A percentile compares a stretch with the other conserved stretches of the same genome.
Conservation (phyloP, 2,113 vertebrate genomes). For the Holacanthus passer region DNA sequence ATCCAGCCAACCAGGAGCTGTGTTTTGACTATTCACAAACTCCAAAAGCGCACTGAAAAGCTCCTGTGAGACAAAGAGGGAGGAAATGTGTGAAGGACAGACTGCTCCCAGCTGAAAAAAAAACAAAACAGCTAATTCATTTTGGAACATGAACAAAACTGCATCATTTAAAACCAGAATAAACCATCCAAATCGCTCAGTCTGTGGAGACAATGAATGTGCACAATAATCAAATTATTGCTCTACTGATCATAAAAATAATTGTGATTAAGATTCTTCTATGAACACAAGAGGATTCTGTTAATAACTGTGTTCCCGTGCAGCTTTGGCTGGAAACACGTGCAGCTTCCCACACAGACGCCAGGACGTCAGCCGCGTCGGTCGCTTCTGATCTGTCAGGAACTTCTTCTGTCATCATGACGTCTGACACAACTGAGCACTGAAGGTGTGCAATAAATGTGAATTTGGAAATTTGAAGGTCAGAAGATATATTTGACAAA, state of each 20-base stretch:
- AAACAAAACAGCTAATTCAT: slow-evolving; percentile 14
- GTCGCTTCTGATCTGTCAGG: slow-evolving; percentile 38
- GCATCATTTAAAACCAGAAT: background rate
- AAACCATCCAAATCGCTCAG: slow-evolving; percentile 1
- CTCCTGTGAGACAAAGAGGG: slow-evolving; percentile 60
- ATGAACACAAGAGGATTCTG: slow-evolving; percentile 19
- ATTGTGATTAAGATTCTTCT: background rate
- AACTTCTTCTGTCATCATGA: background rate
- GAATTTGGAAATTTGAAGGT: background rate
- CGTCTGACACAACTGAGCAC: background rate
- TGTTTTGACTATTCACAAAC: slow-evolving; percentile 48
- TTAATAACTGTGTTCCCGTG: slow-evolving; percentile 25
- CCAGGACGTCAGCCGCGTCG: slow-evolving; percentile 20
- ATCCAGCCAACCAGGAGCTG: slow-evolving; percentile 39
- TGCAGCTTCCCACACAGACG: slow-evolving; percentile 26
- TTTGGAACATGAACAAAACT: slow-evolving; percentile 20
- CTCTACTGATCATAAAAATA: slow-evolving; percentile 5
- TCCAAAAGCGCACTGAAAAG: slow-evolving; percentile 52
- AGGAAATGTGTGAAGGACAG: slow-evolving; percentile 59
- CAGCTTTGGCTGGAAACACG: slow-evolving; percentile 19
- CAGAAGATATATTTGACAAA: background rate
- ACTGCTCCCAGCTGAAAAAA: background rate
- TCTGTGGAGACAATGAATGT: background rate
- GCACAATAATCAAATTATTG: slow-evolving; percentile 21
- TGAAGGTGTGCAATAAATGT: accelerated